Percentiles rank a stretch among this genome's conserved stretches.
These are phyloP conservation scores for Euclidia mi DNA, from an alignment of 2,888 invertebrate species.

Conservation along the genomic window DNA sequence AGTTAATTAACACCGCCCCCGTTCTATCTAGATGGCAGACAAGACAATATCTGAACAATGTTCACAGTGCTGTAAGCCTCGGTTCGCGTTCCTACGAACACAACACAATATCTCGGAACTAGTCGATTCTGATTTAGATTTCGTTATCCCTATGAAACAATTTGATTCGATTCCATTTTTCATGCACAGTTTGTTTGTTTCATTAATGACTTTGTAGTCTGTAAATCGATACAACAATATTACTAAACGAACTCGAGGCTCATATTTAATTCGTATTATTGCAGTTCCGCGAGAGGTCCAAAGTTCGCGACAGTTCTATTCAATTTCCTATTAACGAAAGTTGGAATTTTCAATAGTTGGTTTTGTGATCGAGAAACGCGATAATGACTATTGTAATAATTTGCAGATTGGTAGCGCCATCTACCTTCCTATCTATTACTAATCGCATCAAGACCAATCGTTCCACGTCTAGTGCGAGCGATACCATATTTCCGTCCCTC, in stretches of 20 bases:
- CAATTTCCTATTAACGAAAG: slow-evolving; percentile 43
- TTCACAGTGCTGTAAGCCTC: slow-evolving; percentile 13
- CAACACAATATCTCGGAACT: slow-evolving; percentile 1
- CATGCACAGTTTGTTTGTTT: neutral
- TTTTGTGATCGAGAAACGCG: slow-evolving; percentile 26
- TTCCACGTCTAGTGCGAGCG: too few species aligned
- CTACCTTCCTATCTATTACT: too few species aligned
- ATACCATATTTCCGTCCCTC: too few species aligned
- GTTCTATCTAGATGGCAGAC: slow-evolving; percentile 15
- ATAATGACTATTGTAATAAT: slow-evolving; percentile 22
- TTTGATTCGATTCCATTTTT: too few species aligned
- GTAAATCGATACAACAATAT: neutral
- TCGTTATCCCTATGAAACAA: too few species aligned
- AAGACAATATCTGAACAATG: slow-evolving; percentile 29
- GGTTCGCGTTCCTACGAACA: neutral
- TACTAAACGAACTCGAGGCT: neutral
- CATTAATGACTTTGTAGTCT: neutral
- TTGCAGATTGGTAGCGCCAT: too few species aligned
- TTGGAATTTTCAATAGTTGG: slow-evolving; percentile 27
- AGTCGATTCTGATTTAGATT: neutral
- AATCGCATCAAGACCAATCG: too few species aligned
- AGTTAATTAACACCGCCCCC: slow-evolving; percentile 49
- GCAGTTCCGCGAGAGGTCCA: slow-evolving; percentile 32
- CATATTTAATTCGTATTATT: slow-evolving; percentile 25
- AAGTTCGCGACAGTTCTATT: slow-evolving; percentile 43